Evolutionary conservation across 2,888 invertebrate species (phyloP), one percentile per base, ranked within the genome.

Genomic region (Pachliopta kotzebuea): DNA sequence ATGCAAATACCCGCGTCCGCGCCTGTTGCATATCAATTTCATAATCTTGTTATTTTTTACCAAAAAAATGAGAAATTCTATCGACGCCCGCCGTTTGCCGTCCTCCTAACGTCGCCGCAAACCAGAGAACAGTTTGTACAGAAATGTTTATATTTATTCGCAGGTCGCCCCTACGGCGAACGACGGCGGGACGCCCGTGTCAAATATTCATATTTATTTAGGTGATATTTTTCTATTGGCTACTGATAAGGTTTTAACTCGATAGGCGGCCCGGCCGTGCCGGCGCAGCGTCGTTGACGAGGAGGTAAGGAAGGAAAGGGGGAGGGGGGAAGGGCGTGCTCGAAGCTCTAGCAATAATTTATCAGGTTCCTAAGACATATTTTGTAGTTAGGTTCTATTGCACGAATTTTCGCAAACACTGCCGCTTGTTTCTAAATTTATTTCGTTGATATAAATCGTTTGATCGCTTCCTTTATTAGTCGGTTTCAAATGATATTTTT

Each of bases 201-300:
- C 76, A 82, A 78, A 85, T 86, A 85, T 83, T 84, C 82, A 89
- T 90, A 89, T 90, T 90, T 90, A 88, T 90, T 91, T 90, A 89
- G 88, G 90, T 90, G 90, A 90, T 91, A 90, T 90, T 91, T 91
- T 91, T 91, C 88, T 91, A 90, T 90, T 88, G 90, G 90, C 90
- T 90, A 89, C 90, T 87, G 85, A 86, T 88, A 87, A 88, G 88
- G 86, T 87, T 85, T 86, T 84, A 86, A 85, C 85, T 86, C 86
- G 87, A 86, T 86, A 85, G 83, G 86, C 78, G 80, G 78, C 79
- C 80, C 83, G 83, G 80, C 76, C 72, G 71, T 79, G 81, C 80
- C 83, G 79, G 78, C 78, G 74, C 81, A 77, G 79, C 81, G 83
- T 85, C 81, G 82, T 79, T 78, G 74, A 79, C 77, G 77, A 77